phyloP scores from a whole-genome alignment of 2,113 vertebrate species.

The Brachyhypopomus gauderio region DNA sequence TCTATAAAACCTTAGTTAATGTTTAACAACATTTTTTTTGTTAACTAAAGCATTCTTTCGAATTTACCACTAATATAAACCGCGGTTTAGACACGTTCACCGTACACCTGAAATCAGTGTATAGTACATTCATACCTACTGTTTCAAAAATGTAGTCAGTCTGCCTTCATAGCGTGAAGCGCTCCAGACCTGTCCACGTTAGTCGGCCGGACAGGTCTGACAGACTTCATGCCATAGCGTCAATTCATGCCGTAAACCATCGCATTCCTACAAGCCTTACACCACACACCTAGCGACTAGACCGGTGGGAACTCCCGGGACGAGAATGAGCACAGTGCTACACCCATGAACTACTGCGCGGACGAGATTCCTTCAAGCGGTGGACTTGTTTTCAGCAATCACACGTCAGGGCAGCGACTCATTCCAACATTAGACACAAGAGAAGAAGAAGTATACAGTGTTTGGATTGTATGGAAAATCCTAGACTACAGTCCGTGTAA shows the following conservation, averaged over 20 bases:
- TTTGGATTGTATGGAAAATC: background rate
- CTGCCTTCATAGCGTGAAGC: background rate
- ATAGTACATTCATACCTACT: background rate
- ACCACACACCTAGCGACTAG: too few species aligned
- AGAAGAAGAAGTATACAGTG: constrained; percentile 4
- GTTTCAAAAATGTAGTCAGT: background rate
- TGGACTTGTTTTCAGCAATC: background rate
- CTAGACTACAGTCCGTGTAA: background rate
- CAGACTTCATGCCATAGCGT: constrained; percentile 3
- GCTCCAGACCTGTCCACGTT: background rate
- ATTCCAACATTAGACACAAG: background rate
- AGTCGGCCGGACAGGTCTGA: background rate
- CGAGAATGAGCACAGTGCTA: background rate
- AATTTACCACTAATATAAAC: background rate
- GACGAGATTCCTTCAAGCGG: background rate
- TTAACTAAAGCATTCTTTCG: too few species aligned
- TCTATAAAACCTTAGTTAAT: background rate
- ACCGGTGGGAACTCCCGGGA: background rate
- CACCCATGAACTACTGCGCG: background rate
- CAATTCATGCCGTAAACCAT: background rate
- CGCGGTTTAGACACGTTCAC: background rate
- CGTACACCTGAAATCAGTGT: background rate
- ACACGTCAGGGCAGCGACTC: background rate
- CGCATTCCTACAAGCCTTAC: background rate
- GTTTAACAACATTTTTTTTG: constrained; percentile 11